Evolutionary conservation across 1,140 invertebrate genomes (phyloP), one percentile per base, ranked within the genome.

Genomic region (Camponotus pennsylvanicus): DNA sequence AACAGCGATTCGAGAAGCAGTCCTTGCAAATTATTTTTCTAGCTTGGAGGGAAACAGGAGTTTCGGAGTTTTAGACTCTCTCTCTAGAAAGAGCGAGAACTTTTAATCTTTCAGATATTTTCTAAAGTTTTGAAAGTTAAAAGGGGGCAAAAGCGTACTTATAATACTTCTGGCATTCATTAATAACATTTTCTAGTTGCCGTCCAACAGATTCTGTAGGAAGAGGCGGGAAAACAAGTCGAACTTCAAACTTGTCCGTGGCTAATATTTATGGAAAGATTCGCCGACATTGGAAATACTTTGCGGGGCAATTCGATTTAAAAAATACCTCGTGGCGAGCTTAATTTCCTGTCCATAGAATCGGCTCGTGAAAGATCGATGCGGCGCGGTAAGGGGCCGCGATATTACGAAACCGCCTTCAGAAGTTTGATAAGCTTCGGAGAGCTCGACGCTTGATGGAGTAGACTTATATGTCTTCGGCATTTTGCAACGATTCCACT

Each of bases 21-120:
- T 86, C 15, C 37, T 86, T 80, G 66, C 85, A 82, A 86, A 86
- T 86, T 86, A 82, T 86, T 86, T 82, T 63, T 79, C 76, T 64
- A n/a, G 18, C 52, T 49, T 27, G 18, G 34, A 70, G 34, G 18
- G 49, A 52, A 49, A 15, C 15, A 15, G 49, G 15, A 52, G 18
- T 18, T 52, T 45, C 34, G 13, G 3, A 15, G 27, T 59, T 27
- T 64, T 78, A 18, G 40, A 49, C 7, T 57, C 8, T 13, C 37
- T 11, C n/a, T 2, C 34, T 27, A 15, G 49, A 11, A 11, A 18
- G 34, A 11, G n/a, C 13, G n/a, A 4, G 32, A 45, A 55, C 63
- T 76, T 77, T 64, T 15, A 77, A 63, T 77, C 40, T 64, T 77
- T 64, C 8, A 49, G 8, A 52, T 76, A 75, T 32, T 45, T 64